Evolutionary conservation across 2,888 invertebrate species (phyloP).

Genomic region (Dryobota labecula): DNA sequence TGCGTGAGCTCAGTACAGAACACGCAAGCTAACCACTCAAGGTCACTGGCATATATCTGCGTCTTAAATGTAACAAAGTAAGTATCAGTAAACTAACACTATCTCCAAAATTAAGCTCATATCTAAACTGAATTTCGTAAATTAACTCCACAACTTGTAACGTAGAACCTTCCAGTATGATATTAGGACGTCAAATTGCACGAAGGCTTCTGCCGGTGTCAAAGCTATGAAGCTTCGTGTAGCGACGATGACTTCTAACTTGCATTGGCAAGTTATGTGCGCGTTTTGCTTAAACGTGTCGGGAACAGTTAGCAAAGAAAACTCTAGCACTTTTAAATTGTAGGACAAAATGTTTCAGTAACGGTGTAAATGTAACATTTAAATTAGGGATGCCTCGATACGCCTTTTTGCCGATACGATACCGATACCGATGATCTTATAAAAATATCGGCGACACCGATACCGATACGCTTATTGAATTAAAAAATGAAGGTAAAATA

Average conservation of each 20-base stretch:
- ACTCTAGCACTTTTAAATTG: background rate
- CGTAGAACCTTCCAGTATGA: constrained; percentile 3
- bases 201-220: background rate
- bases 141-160: background rate
- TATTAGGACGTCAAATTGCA: background rate
- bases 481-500: no score
- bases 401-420: no score
- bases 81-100: background rate
- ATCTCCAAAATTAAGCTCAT: background rate
- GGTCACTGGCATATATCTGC: no score
- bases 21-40: no score
- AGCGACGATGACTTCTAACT: constrained; percentile 1
- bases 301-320: background rate
- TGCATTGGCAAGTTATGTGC: background rate
- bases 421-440: no score
- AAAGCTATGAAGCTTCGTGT: background rate
- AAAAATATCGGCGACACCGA: no score
- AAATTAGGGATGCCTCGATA: no score
- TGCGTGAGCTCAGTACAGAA: no score
- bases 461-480: no score
- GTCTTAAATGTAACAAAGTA: background rate
- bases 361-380: no score
- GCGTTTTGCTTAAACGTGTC: background rate
- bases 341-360: background rate
- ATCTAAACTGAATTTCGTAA: background rate